These are phyloP conservation scores for Drosophila kurseongensis DNA, from an alignment of 1,140 invertebrate species.

Conservation along the genomic window DNA sequence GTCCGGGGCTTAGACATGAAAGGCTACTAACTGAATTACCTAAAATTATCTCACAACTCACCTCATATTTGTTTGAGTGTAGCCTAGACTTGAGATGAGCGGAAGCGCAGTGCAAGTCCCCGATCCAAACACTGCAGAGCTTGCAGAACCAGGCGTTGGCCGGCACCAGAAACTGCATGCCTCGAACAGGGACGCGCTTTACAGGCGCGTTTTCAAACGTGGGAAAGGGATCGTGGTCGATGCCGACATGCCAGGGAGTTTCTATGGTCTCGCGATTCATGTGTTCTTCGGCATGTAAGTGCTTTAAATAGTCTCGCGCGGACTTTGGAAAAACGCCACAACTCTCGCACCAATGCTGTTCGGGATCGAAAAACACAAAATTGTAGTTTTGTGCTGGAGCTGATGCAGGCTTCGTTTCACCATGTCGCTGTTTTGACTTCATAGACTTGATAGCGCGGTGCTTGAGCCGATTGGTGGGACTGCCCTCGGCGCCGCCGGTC, in stretches of 20 bases:
- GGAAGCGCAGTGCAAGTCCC: slow-evolving; percentile 93
- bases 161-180: slow-evolving; percentile 93
- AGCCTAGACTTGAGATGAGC: slow-evolving; percentile 91
- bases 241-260: slow-evolving; percentile 90
- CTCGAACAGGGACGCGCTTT: slow-evolving; percentile 92
- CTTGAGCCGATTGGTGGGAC: slow-evolving; percentile 80
- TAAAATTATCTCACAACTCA: slow-evolving; percentile 83
- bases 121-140: slow-evolving; percentile 93
- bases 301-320: slow-evolving; percentile 93
- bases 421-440: slow-evolving; percentile 82
- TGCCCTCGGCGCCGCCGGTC: slow-evolving; percentile 34
- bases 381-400: slow-evolving; percentile 85
- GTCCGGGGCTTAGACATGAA: too few species aligned
- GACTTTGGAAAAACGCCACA: slow-evolving; percentile 94
- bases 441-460: slow-evolving; percentile 84
- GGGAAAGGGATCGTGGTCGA: slow-evolving; percentile 87
- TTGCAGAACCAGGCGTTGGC: slow-evolving; percentile 95
- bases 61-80: slow-evolving; percentile 92
- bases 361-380: slow-evolving; percentile 94
- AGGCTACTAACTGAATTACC: too few species aligned
- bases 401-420: slow-evolving; percentile 36
- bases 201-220: slow-evolving; percentile 88
- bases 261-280: slow-evolving; percentile 89
- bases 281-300: slow-evolving; percentile 92
- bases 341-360: slow-evolving; percentile 94